Evolutionary conservation across 2,888 invertebrate species (phyloP), one percentile per base, ranked within the genome.

Genomic region (Meta bourneti): DNA sequence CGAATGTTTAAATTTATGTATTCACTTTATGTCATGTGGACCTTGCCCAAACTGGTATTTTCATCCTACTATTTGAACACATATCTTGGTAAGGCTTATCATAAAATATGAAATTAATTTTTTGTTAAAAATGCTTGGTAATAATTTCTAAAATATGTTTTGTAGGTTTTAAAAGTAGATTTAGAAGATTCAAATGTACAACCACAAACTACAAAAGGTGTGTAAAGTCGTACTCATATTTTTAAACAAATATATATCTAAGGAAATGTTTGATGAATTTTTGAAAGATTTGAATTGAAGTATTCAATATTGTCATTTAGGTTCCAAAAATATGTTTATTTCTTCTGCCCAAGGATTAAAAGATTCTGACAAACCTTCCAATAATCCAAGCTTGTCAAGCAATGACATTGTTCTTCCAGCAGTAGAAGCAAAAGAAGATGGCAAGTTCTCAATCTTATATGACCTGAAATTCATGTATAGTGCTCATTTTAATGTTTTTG

Each of bases 351-450:
- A 84, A 84, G 20, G 54, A 13, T 34, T 13, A 52, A 49, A 48
- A 77, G 87, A 72, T 9, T 49, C 49, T 49, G 69, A 77, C 6
- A 84, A 75, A 75, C 34, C 34, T 72, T 79, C 79, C 5, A 48
- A 11, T 70, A 8, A 34, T 19, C 7, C 11, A 11, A 69, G 52
- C n/a, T 52, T 52, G 1, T 8, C 34, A 54, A 74, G 34, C 7
- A 51, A 51, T 70, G 51, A 52, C 9, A 79, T 54, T 71, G 61
- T 92, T 72, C 69, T 86, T 7, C 82, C 72, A 20, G 91, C 88
- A n/a, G 78, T 79, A 70, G 88, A 94, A 94, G 93, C 94, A 94
- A 93, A 94, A 94, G 93, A 94, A 94, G 94, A 94, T 94, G 94
- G 94, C 94, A 86, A 86, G 93, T 92, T 61, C n/a, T 20, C 4